Evolutionary conservation across 2,888 invertebrate species (phyloP), one percentile per base, ranked within the genome.

Genomic region (Stenodema calcarata): DNA sequence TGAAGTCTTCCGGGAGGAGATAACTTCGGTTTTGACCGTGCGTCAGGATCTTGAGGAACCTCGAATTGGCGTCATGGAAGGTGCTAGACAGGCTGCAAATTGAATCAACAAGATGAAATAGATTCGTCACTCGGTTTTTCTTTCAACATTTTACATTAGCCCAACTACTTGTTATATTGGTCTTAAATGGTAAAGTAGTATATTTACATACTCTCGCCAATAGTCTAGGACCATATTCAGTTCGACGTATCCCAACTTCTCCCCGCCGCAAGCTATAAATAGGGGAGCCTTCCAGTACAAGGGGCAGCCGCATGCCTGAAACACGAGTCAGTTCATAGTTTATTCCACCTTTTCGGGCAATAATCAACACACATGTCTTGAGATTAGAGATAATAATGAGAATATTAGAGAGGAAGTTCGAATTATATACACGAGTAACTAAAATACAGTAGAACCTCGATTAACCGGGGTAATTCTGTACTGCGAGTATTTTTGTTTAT

Each of bases 221-320:
- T 96, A 97, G 90, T 95, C 95, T 88, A 97, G 94, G 91, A 98
- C 97, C 90, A 95, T 94, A 91, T 95, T 94, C 89, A 95, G 94
- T 89, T 97, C 97, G 88, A 98, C 94, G 80, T 92, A 93, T 92
- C 94, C 92, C 92, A 94, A 91, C 93, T 94, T 92, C 91, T 95
- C 93, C 91, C 95, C 94, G 92, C 97, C 94, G 47, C 96, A 95
- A 81, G 96, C 96, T 88, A 96, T 93, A 93, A 97, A 98, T 88
- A 99, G 93, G n/a, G 98, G 96, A 91, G 96, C 95, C 91, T 99
- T 99, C 99, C 99, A 99, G 92, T 99, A 99, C 86, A 98, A 93
- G 14, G 99, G 98, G 89, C 98, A 93, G 89, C 97, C 96, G 92
- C 97, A 97, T 42, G 97, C 96, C 93, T 97, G 94, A 54, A 95